Base-by-base conservation (phyloP, 2,113 vertebrate species). In the Chlorocebus sabaeus region DNA sequence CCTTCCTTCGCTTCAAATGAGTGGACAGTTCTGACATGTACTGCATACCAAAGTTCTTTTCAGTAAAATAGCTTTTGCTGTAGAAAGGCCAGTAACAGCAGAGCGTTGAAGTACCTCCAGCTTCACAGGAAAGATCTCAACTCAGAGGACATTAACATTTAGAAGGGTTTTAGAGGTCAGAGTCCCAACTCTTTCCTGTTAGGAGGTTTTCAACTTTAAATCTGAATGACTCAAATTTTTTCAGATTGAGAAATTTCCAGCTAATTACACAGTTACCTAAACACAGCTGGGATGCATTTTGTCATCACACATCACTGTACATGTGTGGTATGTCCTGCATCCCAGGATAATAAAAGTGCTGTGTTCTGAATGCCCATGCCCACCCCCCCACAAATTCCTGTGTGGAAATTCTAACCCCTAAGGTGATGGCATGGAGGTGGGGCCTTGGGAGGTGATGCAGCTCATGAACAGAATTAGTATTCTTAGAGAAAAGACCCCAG, bases 281-380 rank as follows among this genome's bases (percentile, higher is more conserved):
- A 52, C 40, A 27, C 17, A 9, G 23, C 48, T 17, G 30, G 43
- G 12, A 1, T 0, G 1, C 18, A 0, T 1, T 13, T 25, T 23
- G 52, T 55, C 76, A 48, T 11, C 50, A 11, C 0, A 22, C 4
- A 48, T 55, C 52, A 8, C 52, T 55, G 52, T 3, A 11, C 6
- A n/a, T 4, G 30, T 3, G 35, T 70, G 75, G 27, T 1, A 1
- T 9, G 48, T 17, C 86, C 5, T 8, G 12, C 40, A 17, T 5
- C 17, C 81, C 73, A 32, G 50, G 2, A 12, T 25, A 55, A 16
- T 25, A 17, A 3, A 27, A 27, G 3, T 27, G 22, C 27, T 2
- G 14, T 4, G 23, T 0, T 35, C 61, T 5, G 9, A 30, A 16
- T 2, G 17, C 12, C 30, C 12, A 38, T 40, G 70, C 12, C 38